Percentiles rank a stretch among this genome's conserved stretches.
These are phyloP conservation scores for Scaptomyza polygonia DNA, from an alignment of 2,888 invertebrate genomes.

Conservation along the genomic window DNA sequence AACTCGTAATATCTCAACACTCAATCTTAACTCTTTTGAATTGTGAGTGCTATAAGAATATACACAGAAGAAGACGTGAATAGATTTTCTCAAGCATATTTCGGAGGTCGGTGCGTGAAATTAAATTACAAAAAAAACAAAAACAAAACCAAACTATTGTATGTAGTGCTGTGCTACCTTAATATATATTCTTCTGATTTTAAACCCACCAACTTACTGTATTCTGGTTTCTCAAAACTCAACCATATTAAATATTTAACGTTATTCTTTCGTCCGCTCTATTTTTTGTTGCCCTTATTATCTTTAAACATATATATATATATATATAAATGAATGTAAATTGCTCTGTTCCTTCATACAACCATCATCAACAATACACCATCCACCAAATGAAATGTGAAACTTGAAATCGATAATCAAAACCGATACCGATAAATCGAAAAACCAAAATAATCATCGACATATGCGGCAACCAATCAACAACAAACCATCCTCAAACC, in stretches of 20 bases:
- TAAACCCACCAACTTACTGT: slow-evolving; percentile 56
- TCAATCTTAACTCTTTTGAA: slow-evolving; percentile 34
- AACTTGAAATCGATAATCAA: slow-evolving; percentile 1
- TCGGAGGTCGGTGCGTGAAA: slow-evolving; percentile 82
- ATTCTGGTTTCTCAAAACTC: slow-evolving; percentile 50
- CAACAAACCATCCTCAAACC: slow-evolving; percentile 4
- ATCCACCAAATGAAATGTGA: slow-evolving; percentile 26
- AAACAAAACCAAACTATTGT: slow-evolving; percentile 17
- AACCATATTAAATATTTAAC: slow-evolving; percentile 33
- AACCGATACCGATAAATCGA: not conserved
- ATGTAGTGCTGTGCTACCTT: slow-evolving; percentile 26
- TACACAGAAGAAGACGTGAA: slow-evolving; percentile 65
- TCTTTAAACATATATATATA: not conserved
- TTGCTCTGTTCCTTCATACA: slow-evolving; percentile 58
- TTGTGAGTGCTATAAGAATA: slow-evolving; percentile 38
- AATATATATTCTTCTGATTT: slow-evolving; percentile 36
- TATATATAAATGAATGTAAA: slow-evolving; percentile 31
- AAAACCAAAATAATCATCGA: slow-evolving; percentile 19
- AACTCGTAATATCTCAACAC: slow-evolving; percentile 39
- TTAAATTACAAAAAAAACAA: slow-evolving; percentile 35
- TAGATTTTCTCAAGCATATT: slow-evolving; percentile 84
- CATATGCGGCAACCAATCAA: slow-evolving; percentile 42
- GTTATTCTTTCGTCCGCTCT: slow-evolving; percentile 42
- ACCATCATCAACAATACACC: slow-evolving; percentile 41
- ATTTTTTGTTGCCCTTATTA: slow-evolving; percentile 52